phyloP scores from a whole-genome alignment of 2,113 vertebrate species.

The Danio rerio region DNA sequence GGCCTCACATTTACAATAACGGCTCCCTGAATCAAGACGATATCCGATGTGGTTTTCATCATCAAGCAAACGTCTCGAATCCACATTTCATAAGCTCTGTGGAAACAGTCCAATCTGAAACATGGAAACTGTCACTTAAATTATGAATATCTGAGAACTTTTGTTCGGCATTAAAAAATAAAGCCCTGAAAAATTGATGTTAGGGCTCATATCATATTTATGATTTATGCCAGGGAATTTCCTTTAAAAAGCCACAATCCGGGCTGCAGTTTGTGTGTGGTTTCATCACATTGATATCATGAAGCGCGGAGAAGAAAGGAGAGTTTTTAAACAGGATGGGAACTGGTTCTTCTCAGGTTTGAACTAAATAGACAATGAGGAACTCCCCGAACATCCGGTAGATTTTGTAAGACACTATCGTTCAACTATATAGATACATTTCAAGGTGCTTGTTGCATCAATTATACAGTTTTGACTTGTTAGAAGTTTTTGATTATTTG shows the following conservation, averaged over 20 bases:
- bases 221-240: constrained; percentile 62
- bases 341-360: background rate
- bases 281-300: background rate
- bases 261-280: background rate
- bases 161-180: constrained; percentile 79
- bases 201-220: constrained; percentile 71
- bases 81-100: constrained; percentile 53
- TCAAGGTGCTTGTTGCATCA: background rate
- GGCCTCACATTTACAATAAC: constrained; percentile 55
- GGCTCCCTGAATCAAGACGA: constrained; percentile 49
- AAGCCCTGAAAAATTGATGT: constrained; percentile 74
- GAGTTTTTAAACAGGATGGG: background rate
- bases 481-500: background rate
- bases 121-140: constrained; percentile 71
- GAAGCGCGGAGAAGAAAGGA: background rate
- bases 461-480: background rate
- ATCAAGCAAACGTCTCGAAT: constrained; percentile 54
- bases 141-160: constrained; percentile 78
- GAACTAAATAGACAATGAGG: constrained; percentile 18
- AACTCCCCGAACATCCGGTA: background rate
- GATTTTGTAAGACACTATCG: background rate
- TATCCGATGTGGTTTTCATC: constrained; percentile 58
- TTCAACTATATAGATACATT: background rate
- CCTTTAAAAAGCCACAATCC: constrained; percentile 64
- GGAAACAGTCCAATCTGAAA: constrained; percentile 65